Base-by-base conservation (phyloP, 2,113 vertebrate species). In the Dicerorhinus sumatrensis region DNA sequence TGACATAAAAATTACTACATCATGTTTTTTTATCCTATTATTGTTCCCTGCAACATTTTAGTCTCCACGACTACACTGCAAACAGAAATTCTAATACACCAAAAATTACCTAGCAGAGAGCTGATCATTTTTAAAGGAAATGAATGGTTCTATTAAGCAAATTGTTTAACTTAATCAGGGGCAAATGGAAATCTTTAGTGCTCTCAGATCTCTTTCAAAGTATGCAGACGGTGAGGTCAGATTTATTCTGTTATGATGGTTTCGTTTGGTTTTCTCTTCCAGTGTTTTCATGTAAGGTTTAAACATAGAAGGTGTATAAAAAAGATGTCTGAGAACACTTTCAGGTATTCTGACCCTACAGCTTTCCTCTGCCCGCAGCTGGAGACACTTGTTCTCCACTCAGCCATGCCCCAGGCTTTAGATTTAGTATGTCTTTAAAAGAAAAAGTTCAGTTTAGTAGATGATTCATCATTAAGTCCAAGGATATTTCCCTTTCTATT, bases 381-480 rank as follows among this genome's bases (percentile, higher is more conserved):
- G 42, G 46, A 89, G 31, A 63, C 31, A 58, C 4, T 48, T 67
- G n/a, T 39, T 39, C 31, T n/a, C 62, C 29, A 69, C 14, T 70
- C 58, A 93, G 54, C 46, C 25, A 39, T 46, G 13, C 54, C 56
- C 33, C 6, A 65, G 17, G 25, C 10, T 87, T 94, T 63, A 81
- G 46, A 92, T 60, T 91, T 69, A 91, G 13, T 25, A 29, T n/a
- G 7, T 54, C 18, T 69, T 73, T 65, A 63, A 56, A 94, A 75
- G 21, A 91, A 6, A 93, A 88, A 48, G 31, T 79, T 91, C 84
- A 56, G 20, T 87, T 76, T 67, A 56, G 77, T 65, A 21, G 36
- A 76, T 76, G 42, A 80, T 60, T 63, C 51, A 88, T 67, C 54
- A 72, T 95, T 84, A 95, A 93, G 14, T 85, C 77, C 91, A 93